These are phyloP conservation scores for Catharus minimus DNA, from an alignment of 2,113 vertebrate species.

Conservation along the genomic window DNA sequence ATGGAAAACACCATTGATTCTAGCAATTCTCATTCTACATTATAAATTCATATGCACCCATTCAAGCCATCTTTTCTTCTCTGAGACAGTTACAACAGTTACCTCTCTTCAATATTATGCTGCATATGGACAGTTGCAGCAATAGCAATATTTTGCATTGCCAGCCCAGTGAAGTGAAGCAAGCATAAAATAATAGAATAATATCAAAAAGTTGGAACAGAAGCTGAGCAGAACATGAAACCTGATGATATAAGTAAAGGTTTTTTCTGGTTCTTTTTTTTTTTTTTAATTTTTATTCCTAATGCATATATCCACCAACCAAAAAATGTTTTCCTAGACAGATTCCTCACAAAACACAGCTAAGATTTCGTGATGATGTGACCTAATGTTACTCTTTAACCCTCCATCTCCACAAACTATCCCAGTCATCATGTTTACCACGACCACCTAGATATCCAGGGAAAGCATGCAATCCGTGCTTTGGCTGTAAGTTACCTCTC, in stretches of 20 bases:
- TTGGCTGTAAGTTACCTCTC: not conserved
- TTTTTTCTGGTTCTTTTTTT: not conserved
- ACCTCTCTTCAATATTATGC: not conserved
- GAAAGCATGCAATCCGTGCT: not conserved
- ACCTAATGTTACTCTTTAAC: not conserved
- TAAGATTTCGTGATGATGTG: not conserved
- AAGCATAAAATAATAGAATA: not conserved
- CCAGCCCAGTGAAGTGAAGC: not conserved
- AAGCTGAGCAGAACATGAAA: not conserved
- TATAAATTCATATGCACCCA: not conserved
- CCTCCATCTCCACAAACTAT: not conserved
- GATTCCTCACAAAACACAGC: not conserved
- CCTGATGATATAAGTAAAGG: rapidly evolving
- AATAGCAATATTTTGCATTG: not conserved
- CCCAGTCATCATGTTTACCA: rapidly evolving
- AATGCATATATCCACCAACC: not conserved
- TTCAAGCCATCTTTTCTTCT: not conserved
- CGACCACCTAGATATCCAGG: not conserved
- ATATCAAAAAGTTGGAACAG: not conserved
- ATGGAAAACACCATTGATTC: not conserved
- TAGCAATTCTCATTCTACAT: not conserved
- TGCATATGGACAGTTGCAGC: not conserved
- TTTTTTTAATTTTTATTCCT: not conserved
- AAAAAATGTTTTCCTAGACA: not conserved
- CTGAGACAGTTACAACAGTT: not conserved